Evolutionary conservation across 2,888 invertebrate species (phyloP).

Genomic region (Endotricha flammealis): DNA sequence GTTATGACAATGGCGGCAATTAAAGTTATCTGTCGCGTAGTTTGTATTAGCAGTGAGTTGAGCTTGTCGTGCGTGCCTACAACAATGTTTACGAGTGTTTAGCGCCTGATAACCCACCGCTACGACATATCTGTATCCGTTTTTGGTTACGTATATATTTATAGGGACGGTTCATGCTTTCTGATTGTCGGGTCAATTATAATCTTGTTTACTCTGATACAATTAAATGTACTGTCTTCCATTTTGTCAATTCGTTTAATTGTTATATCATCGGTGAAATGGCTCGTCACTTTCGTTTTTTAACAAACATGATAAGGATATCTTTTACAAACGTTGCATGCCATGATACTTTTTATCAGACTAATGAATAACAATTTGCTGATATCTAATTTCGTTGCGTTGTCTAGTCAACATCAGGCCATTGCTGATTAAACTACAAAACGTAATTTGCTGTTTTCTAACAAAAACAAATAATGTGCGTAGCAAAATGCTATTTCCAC

Average conservation of each 20-base stretch:
- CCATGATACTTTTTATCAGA: no score
- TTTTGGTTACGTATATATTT: constrained; percentile 18
- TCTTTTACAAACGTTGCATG: no score
- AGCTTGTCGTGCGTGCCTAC: constrained; percentile 4
- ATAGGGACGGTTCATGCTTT: constrained; percentile 21
- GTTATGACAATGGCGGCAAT: not conserved
- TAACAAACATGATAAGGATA: no score
- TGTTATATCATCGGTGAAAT: no score
- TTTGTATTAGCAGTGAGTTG: not conserved
- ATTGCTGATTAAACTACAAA: no score
- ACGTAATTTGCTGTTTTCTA: not conserved
- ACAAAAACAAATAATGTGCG: not conserved
- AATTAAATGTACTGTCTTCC: no score
- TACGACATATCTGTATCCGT: constrained; percentile 12
- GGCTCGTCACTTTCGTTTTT: no score
- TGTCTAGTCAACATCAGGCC: no score
- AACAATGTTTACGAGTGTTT: constrained; percentile 15
- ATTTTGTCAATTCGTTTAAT: no score
- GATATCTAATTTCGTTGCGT: no score
- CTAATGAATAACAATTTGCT: no score
- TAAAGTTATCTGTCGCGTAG: not conserved
- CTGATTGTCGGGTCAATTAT: constrained; percentile 25
- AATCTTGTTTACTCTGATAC: constrained; percentile 9
- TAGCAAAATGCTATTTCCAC: not conserved
- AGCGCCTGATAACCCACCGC: constrained; percentile 8